Evolutionary conservation across 2,797 vertebrate genomes (phyloP).

Genomic region (Peromyscus aztecus): DNA sequence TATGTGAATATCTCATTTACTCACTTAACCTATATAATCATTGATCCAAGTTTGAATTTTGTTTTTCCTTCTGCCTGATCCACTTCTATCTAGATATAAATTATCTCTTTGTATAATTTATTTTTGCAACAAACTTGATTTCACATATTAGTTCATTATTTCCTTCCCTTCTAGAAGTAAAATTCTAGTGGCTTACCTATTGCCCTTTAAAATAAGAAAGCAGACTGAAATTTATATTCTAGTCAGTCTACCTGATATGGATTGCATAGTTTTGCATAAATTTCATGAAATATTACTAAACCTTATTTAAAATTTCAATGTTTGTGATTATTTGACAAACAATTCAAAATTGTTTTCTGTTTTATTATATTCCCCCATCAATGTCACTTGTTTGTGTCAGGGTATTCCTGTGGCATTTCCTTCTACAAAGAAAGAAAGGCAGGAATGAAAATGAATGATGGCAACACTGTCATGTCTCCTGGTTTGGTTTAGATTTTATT

Average conservation of each 20-base stretch:
- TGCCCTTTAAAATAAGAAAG: not conserved
- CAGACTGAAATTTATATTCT: not conserved
- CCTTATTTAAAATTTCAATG: not conserved
- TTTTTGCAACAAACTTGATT: not conserved
- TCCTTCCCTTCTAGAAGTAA: not conserved
- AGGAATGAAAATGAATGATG: not conserved
- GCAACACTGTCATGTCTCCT: not conserved
- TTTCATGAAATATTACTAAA: not conserved
- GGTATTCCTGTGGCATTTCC: not conserved
- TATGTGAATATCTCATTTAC: not conserved
- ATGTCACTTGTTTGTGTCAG: not conserved
- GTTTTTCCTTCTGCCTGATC: not conserved
- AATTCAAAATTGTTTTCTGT: not conserved
- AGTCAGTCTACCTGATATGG: not conserved
- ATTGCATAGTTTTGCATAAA: too few relatives aligned
- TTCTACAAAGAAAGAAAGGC: not conserved
- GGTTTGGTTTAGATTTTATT: not conserved
- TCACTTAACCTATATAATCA: too few relatives aligned
- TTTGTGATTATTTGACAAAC: not conserved
- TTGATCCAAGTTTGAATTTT: not conserved
- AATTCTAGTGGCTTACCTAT: not conserved
- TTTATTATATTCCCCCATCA: not conserved
- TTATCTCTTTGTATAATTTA: not conserved
- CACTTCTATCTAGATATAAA: not conserved
- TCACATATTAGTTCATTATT: not conserved